Conservation (phyloP, 1,140 invertebrate genomes). For the Drosophila auraria region DNA sequence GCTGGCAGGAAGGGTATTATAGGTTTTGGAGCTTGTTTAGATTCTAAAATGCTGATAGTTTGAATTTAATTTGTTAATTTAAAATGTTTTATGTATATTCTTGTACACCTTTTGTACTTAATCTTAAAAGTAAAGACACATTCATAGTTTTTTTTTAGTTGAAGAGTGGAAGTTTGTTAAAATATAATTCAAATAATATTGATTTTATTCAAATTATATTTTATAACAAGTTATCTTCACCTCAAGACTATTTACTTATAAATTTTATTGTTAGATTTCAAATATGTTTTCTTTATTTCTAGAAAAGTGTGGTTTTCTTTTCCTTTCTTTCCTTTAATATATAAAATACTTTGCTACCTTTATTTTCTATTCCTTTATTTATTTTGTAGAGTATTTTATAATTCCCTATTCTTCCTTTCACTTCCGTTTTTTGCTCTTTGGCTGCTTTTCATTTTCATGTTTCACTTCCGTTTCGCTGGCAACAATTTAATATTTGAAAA, state of each 20-base stretch:
- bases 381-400: not conserved
- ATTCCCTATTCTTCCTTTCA: too few relatives aligned
- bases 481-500: constrained; percentile 58
- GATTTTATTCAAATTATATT: not conserved
- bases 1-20: too few relatives aligned
- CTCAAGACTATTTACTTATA: too few relatives aligned
- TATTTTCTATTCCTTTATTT: not conserved
- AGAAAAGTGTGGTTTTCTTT: not conserved
- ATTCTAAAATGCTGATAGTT: too few relatives aligned
- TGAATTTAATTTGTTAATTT: too few relatives aligned
- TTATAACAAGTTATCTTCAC: too few relatives aligned
- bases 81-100: too few relatives aligned
- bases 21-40: not conserved
- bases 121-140: too few relatives aligned
- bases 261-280: not conserved
- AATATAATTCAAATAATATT: not conserved
- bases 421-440: constrained; percentile 2
- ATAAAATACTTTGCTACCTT: too few relatives aligned
- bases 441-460: constrained; percentile 21
- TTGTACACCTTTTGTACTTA: too few relatives aligned
- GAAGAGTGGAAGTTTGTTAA: too few relatives aligned
- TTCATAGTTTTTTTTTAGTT: too few relatives aligned
- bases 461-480: constrained; percentile 34
- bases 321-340: not conserved
- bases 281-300: not conserved